Evolutionary conservation across 2,888 invertebrate species (phyloP).

Genomic region (Cybosia mesomella): DNA sequence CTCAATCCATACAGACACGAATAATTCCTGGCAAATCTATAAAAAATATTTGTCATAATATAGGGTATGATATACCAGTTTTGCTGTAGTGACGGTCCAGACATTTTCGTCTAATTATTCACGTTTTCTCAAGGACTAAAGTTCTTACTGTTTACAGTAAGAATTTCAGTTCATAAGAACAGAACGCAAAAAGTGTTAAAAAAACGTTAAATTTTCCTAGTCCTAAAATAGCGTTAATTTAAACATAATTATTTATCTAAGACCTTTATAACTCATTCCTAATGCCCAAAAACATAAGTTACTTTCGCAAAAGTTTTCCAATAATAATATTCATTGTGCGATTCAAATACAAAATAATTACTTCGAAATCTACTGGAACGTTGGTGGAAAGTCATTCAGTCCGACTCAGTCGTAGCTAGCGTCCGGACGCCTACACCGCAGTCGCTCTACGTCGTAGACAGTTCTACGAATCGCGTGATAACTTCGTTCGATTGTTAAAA

Average conservation of each 20-base stretch:
- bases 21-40: background rate
- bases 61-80: conserved; percentile 7
- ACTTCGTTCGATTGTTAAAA: conserved; percentile 57
- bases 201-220: conserved; percentile 11
- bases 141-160: background rate
- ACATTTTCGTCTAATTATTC: conserved; percentile 18
- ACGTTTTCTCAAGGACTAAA: conserved; percentile 12
- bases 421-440: conserved; percentile 77
- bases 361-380: conserved; percentile 60
- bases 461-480: conserved; percentile 53
- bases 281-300: background rate
- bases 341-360: conserved; percentile 64
- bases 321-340: conserved; percentile 60
- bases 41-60: background rate
- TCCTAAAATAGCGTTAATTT: background rate
- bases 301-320: conserved; percentile 23
- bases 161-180: too few species aligned
- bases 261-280: background rate
- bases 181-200: conserved; percentile 11
- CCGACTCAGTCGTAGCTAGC: conserved; percentile 69
- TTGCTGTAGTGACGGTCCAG: background rate
- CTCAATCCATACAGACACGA: too few species aligned
- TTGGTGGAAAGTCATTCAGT: conserved; percentile 66
- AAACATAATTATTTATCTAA: background rate
- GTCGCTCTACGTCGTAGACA: conserved; percentile 58